These are phyloP conservation scores for Bubo bubo DNA, from an alignment of 2,113 vertebrate species.

Conservation along the genomic window DNA sequence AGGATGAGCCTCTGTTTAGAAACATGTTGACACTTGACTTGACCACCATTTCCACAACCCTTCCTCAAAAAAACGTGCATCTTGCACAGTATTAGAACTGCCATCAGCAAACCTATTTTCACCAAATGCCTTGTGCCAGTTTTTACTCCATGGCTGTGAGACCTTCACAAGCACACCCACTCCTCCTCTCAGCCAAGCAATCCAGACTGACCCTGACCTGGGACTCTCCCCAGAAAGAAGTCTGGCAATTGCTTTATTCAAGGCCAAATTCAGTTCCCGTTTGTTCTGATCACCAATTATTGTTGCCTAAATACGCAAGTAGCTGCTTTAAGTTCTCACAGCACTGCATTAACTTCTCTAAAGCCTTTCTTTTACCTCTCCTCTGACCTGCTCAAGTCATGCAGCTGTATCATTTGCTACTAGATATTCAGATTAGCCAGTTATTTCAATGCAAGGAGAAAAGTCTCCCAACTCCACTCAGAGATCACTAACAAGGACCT, in stretches of 20 bases:
- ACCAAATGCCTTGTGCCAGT: background rate
- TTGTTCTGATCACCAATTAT: background rate
- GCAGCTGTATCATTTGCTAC: background rate
- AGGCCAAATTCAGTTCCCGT: background rate
- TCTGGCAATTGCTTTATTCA: background rate
- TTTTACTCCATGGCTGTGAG: background rate
- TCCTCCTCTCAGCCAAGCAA: background rate
- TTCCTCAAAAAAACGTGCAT: background rate
- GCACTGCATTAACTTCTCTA: background rate
- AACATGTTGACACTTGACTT: slow-evolving; percentile 1
- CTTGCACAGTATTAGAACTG: background rate
- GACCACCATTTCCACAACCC: background rate
- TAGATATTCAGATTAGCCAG: background rate
- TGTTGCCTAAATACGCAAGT: background rate
- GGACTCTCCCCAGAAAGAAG: background rate
- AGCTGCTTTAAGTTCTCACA: background rate
- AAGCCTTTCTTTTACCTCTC: background rate
- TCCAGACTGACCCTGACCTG: background rate
- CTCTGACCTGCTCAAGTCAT: background rate
- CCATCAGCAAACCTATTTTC: background rate
- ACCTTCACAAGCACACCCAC: background rate
- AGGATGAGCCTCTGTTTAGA: background rate
- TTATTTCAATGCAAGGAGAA: background rate
- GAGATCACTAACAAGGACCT: background rate
- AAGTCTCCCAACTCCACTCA: background rate